These are phyloP conservation scores for Hassar affinis DNA, from an alignment of 2,113 vertebrate genomes.

Conservation along the genomic window DNA sequence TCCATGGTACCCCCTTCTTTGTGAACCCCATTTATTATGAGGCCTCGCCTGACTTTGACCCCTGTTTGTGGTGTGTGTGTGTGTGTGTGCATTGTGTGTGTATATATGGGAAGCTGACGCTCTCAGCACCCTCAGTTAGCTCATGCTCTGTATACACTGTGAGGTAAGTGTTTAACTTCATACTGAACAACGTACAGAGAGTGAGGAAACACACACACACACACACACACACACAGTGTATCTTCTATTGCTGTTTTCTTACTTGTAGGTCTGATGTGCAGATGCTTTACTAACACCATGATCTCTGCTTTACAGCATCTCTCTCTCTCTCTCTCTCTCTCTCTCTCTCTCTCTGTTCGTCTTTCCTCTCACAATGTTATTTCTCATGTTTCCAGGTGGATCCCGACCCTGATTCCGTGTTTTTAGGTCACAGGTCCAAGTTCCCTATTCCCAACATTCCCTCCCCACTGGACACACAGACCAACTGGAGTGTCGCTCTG, in stretches of 20 bases:
- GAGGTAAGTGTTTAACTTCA: constrained; percentile 63
- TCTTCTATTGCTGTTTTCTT: constrained; percentile 22
- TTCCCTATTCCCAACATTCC: constrained; percentile 92
- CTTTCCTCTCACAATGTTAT: background rate
- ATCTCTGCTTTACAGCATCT: background rate
- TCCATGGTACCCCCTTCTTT: constrained; percentile 93
- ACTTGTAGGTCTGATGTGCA: background rate
- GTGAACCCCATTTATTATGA: constrained; percentile 80
- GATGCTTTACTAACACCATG: background rate
- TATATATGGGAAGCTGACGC: constrained; percentile 44
- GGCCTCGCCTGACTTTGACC: constrained; percentile 72
- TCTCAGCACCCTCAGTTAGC: constrained; percentile 21
- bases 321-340: too few relatives aligned
- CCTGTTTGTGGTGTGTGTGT: constrained; percentile 49
- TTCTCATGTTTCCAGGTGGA: constrained; percentile 79
- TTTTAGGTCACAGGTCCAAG: constrained; percentile 88
- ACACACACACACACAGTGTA: constrained; percentile 28
- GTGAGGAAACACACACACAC: constrained; percentile 12
- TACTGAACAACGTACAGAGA: background rate
- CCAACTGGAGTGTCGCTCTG: constrained; percentile 94
- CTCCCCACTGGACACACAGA: constrained; percentile 98
- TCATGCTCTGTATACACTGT: constrained; percentile 47
- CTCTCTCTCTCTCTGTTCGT: background rate
- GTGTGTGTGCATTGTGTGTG: constrained; percentile 31
- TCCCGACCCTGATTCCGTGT: constrained; percentile 85